phyloP scores from a whole-genome alignment of 2,797 vertebrate species.

The Potorous gilbertii region DNA sequence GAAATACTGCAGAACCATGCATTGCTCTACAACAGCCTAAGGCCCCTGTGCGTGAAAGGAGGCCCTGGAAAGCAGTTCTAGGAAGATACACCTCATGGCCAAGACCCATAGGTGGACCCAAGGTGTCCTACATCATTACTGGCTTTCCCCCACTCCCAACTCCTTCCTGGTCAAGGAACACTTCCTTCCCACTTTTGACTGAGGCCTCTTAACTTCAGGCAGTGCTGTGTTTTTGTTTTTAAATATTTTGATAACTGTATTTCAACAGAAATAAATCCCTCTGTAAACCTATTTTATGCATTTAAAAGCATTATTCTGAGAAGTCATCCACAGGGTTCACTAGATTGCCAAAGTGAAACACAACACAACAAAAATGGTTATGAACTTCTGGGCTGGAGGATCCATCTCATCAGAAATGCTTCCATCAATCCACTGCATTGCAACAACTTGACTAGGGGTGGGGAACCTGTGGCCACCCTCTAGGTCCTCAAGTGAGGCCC shows the following conservation, averaged over 20 bases:
- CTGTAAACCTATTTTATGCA: background rate
- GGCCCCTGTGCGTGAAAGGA: background rate
- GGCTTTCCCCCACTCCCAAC: background rate
- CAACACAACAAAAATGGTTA: background rate
- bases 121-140: background rate
- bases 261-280: background rate
- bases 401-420: background rate
- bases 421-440: background rate
- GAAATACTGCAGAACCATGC: background rate
- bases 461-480: too few relatives aligned
- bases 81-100: background rate
- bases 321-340: background rate
- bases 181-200: background rate
- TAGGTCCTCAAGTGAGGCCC: too few relatives aligned
- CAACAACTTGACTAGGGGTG: background rate
- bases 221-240: background rate
- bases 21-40: background rate
- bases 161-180: background rate
- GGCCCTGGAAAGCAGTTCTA: background rate
- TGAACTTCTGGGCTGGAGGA: too few relatives aligned
- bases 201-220: background rate
- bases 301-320: background rate
- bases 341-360: background rate
- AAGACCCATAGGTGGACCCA: background rate
- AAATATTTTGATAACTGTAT: background rate